These are phyloP conservation scores for Eriosoma lanigerum DNA, from an alignment of 1,140 invertebrate genomes.

Conservation along the genomic window DNA sequence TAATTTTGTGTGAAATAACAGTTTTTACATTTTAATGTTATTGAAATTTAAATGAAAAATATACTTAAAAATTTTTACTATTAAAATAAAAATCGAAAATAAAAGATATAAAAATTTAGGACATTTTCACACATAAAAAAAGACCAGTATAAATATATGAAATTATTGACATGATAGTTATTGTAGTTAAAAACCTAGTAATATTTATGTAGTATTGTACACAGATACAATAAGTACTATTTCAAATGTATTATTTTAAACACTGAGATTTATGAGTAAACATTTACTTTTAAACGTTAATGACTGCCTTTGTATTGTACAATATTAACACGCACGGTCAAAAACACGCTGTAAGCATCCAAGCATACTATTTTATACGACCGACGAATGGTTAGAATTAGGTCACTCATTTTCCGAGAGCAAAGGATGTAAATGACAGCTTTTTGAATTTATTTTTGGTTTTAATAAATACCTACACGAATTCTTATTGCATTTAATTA, in stretches of 20 bases:
- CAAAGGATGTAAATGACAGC: constrained; percentile 17
- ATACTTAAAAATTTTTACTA: no score
- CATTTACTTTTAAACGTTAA: constrained; percentile 8
- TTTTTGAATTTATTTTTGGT: constrained; percentile 11
- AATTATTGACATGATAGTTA: no score
- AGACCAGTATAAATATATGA: no score
- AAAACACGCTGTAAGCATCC: constrained; percentile 16
- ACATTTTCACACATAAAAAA: no score
- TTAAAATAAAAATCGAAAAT: no score
- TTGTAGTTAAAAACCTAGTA: no score
- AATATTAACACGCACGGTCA: constrained; percentile 34
- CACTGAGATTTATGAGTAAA: not conserved
- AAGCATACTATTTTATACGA: constrained; percentile 24
- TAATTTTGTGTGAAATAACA: no score
- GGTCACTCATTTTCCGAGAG: constrained; percentile 11
- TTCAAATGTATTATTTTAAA: not conserved
- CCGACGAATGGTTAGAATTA: constrained; percentile 5
- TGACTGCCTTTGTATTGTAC: constrained; percentile 5
- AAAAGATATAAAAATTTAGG: no score
- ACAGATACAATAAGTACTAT: no score
- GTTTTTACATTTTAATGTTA: no score
- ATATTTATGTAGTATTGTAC: no score
- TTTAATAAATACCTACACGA: not conserved
- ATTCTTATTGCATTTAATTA: not conserved
- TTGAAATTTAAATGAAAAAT: no score